Conservation (phyloP, 2,797 vertebrate species). For the Falco rusticolus region DNA sequence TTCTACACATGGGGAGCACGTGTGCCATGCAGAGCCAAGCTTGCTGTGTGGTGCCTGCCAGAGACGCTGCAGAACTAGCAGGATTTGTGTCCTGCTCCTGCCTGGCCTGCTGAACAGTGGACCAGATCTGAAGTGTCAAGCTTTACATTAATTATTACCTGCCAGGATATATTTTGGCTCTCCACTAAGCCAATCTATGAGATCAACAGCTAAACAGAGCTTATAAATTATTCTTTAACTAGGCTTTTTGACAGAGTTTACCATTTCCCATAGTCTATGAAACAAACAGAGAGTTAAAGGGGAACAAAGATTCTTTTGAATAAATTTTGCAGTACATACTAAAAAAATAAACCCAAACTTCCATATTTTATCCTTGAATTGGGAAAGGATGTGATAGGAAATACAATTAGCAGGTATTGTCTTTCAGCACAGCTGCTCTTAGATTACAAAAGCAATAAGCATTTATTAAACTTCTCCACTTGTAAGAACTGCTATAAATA, state of each 20-base stretch:
- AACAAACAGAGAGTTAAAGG: slow-evolving; percentile 20
- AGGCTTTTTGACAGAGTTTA: slow-evolving; percentile 1
- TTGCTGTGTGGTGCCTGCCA: background rate
- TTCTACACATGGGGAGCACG: background rate
- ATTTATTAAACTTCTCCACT: background rate
- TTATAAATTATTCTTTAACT: slow-evolving; percentile 27
- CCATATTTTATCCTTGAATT: background rate
- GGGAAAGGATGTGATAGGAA: background rate
- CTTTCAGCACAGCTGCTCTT: slow-evolving; percentile 22
- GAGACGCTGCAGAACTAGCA: background rate
- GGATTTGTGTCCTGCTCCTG: background rate
- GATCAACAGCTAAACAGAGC: background rate
- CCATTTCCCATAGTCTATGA: background rate
- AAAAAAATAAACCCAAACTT: background rate
- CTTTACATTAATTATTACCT: slow-evolving; percentile 43
- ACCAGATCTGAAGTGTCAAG: background rate
- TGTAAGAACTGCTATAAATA: background rate
- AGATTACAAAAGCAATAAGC: background rate
- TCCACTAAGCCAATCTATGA: background rate
- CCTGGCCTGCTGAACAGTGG: background rate
- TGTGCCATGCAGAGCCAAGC: background rate
- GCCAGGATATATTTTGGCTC: slow-evolving; percentile 12
- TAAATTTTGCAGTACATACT: background rate
- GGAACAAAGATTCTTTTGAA: background rate
- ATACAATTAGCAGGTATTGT: slow-evolving; percentile 35